Conservation (phyloP, 2,888 invertebrate species). For the Salpingus planirostris region DNA sequence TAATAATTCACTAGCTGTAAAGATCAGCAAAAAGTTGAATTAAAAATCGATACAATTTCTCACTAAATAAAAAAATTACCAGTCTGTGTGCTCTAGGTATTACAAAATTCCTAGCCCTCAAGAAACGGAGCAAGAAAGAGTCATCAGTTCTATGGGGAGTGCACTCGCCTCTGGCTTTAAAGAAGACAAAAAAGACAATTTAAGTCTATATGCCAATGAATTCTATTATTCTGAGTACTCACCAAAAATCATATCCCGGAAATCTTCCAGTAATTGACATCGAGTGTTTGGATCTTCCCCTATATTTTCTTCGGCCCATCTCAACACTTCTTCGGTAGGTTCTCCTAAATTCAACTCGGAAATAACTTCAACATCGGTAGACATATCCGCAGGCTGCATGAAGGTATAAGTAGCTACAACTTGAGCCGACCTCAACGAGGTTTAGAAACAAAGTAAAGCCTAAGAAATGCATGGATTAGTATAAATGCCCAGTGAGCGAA, state of each 20-base stretch:
- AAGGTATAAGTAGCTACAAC: no score
- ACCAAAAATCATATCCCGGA: slow-evolving; percentile 69
- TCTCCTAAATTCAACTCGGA: slow-evolving; percentile 56
- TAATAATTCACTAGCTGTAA: slow-evolving; percentile 66
- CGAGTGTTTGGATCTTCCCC: slow-evolving; percentile 65
- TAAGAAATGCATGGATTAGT: no score
- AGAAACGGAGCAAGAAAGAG: slow-evolving; percentile 61
- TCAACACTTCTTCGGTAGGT: slow-evolving; percentile 55
- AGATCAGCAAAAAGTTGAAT: slow-evolving; percentile 1
- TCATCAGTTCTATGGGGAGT: slow-evolving; percentile 69
- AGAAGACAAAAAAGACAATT: not conserved
- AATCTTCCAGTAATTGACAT: slow-evolving; percentile 58
- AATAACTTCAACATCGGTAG: slow-evolving; percentile 45
- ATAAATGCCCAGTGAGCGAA: no score
- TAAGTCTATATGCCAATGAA: not conserved
- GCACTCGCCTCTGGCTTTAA: slow-evolving; percentile 66
- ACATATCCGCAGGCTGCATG: no score
- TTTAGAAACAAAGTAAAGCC: no score
- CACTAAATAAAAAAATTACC: no score
- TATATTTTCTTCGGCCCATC: slow-evolving; percentile 57
- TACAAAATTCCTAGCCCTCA: slow-evolving; percentile 65
- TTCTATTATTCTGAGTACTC: slow-evolving; percentile 20
- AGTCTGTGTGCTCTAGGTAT: slow-evolving; percentile 63
- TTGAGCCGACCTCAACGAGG: no score
- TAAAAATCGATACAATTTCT: not conserved